Percentiles rank a stretch among this genome's conserved stretches.
Conservation (phyloP, 2,797 vertebrate genomes). For the Onychomys leucogaster region DNA sequence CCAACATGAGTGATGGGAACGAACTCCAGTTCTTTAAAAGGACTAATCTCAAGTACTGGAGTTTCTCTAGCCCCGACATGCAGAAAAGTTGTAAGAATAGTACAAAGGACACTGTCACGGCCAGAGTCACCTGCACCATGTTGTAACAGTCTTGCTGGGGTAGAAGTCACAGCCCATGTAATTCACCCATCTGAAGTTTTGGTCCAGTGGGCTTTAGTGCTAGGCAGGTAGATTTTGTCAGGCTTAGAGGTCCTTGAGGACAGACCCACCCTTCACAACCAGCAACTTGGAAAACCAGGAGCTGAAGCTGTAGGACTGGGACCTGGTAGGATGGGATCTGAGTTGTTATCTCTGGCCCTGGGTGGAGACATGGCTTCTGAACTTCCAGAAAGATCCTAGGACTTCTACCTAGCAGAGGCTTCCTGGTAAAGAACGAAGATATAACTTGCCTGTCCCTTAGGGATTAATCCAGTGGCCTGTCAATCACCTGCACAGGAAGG, state of each 20-base stretch:
- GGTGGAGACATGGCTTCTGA: background rate
- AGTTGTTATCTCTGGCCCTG: background rate
- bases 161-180: accelerated
- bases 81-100: background rate
- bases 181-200: background rate
- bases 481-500: background rate
- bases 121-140: accelerated
- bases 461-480: background rate
- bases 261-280: background rate
- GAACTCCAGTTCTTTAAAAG: too few species aligned
- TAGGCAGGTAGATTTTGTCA: background rate
- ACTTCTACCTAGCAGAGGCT: background rate
- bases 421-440: background rate
- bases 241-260: background rate
- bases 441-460: background rate
- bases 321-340: background rate
- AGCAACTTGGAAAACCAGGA: background rate
- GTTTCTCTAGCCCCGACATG: background rate
- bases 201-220: background rate
- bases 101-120: accelerated
- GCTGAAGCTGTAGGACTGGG: background rate
- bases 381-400: background rate
- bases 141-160: background rate
- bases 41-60: background rate
- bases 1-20: too few species aligned